Evolutionary conservation across 2,888 invertebrate genomes (phyloP), one percentile per base, ranked within the genome.

Genomic region (Philaethria dido): DNA sequence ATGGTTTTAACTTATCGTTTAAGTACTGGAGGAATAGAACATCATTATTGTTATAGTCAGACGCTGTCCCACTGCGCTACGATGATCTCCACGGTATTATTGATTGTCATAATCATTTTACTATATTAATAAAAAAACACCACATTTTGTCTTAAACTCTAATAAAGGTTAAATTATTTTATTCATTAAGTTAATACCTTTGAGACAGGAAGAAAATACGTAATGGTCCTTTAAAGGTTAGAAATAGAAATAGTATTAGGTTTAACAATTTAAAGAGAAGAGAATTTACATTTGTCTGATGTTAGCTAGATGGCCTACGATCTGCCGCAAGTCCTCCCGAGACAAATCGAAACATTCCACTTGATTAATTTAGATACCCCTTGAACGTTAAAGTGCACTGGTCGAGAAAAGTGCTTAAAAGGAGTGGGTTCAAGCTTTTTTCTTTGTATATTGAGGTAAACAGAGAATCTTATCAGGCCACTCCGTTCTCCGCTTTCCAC

Each of bases 271-370:
- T 78, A 16, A 42, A 69, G 54, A 48, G 33, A 64, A 42, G 57
- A 64, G 76, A 76, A 74, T 69, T 72, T 73, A 70, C 73, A 69
- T 73, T 76, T 77, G 76, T 77, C 72, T 63, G 66, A 70, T 73
- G 75, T 62, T 55, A 25, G 14, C 25, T 16, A 62, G 50, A 71
- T 66, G 39, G 50, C 9, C 50, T 64, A 62, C 36, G 22, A 63
- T 65, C 45, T 50, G 52, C 65, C 50, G 44, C 54, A 54, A 62
- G 64, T 69, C 62, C 67, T 65, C n/a, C n/a, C 52, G 66, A 72
- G 75, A 78, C 78, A 75, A 77, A 78, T 80, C 78, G 78, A 78
- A 79, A 81, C 79, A 78, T 80, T 81, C 77, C 76, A 76, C 76
- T 78, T 82, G 80, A 84, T 81, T 83, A 79, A 82, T 83, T 81